Evolutionary conservation across 2,888 invertebrate species (phyloP), one percentile per base, ranked within the genome.

Genomic region (Eupsilia transversa): DNA sequence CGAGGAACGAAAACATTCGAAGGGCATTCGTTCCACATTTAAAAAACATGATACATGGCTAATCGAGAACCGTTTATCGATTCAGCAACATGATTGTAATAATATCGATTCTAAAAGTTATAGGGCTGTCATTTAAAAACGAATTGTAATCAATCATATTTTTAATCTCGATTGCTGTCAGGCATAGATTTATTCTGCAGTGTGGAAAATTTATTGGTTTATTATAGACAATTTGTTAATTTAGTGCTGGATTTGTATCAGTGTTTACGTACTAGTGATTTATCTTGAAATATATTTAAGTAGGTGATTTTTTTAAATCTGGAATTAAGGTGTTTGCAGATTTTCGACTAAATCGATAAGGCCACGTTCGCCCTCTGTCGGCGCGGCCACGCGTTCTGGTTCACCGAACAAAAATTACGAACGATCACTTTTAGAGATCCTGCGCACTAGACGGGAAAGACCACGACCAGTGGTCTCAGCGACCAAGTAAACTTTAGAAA

Each of bases 151-250:
- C 77, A 35, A 86, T 87, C 84, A 84, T 63, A 65, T 79, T 84
- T 86, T 87, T 86, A 86, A 87, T 87, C 81, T 84, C 77, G 66
- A 79, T 76, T 10, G 73, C 67, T 78, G 86, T 77, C 84, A 72
- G 0, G 38, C 59, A 30, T 61, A 61, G 75, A 87, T 84, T 84
- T 87, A 87, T 86, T 77, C 43, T 67, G 70, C 65, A 65, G 63
- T 68, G 27, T 33, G 46, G 71, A 59, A 66, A 77, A 87, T 84
- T 83, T 87, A 86, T 87, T 46, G 60, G 35, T 80, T 78, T 77
- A 80, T 74, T 77, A 80, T 73, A n/a, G 67, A 72, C 69, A 71
- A 81, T 87, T 80, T 81, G 68, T 84, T 82, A 84, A 74, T 78
- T 65, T 56, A 67, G 57, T 49, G 59, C 0, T 12, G 30, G 46